phyloP scores from a whole-genome alignment of 2,888 invertebrate genomes.

The Argyresthia goedartella region DNA sequence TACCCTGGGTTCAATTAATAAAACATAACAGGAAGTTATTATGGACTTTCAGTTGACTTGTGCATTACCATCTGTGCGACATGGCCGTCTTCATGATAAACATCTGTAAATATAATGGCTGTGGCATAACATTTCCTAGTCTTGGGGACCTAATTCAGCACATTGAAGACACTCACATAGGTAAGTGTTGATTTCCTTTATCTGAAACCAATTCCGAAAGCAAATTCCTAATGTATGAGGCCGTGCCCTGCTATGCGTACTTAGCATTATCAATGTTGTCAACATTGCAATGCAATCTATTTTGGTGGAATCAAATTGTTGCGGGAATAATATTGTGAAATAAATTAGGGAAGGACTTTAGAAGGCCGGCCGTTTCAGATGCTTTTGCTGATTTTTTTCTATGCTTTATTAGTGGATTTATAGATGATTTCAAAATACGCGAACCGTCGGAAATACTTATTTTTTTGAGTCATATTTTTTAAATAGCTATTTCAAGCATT shows the following conservation, averaged over 20 bases:
- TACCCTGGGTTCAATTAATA: too few relatives aligned
- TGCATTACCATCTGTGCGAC: constrained; percentile 51
- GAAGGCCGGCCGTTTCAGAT: too few relatives aligned
- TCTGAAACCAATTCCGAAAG: constrained; percentile 11
- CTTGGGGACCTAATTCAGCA: constrained; percentile 87
- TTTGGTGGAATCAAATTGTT: constrained; percentile 26
- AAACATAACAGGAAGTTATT: constrained; percentile 5
- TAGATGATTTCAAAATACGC: too few relatives aligned
- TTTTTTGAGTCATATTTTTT: too few relatives aligned
- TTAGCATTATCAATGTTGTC: constrained; percentile 62
- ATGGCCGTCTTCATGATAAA: constrained; percentile 94
- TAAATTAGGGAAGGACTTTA: too few relatives aligned
- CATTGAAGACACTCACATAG: constrained; percentile 90
- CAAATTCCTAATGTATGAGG: constrained; percentile 29
- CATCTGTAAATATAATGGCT: constrained; percentile 90
- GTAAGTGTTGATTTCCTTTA: constrained; percentile 66
- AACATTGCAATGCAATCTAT: constrained; percentile 43
- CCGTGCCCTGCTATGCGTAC: constrained; percentile 46
- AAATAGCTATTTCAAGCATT: too few relatives aligned
- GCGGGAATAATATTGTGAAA: constrained; percentile 16
- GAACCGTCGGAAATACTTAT: too few relatives aligned
- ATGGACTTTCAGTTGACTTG: constrained; percentile 45
- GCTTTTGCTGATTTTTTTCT: too few relatives aligned
- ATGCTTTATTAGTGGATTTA: too few relatives aligned
- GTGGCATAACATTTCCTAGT: constrained; percentile 86